Percentiles rank a stretch among this genome's conserved stretches.
These are phyloP conservation scores for Drosophila nikananu DNA, from an alignment of 1,140 invertebrate species.

Conservation along the genomic window DNA sequence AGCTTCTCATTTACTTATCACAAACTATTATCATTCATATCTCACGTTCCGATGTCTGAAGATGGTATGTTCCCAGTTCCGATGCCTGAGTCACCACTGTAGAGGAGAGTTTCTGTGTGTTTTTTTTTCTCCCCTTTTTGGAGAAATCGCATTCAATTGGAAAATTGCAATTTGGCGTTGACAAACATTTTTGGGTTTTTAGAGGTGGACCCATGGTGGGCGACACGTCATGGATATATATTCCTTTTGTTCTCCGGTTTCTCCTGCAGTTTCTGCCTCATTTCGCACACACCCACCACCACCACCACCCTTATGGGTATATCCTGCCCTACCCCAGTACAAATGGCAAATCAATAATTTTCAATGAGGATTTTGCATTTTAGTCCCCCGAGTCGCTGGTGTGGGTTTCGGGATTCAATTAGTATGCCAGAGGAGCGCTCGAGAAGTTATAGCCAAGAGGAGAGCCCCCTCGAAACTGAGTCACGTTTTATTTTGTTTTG, in stretches of 20 bases:
- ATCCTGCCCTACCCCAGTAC: constrained; percentile 40
- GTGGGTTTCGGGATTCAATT: constrained; percentile 38
- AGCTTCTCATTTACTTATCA: constrained; percentile 4
- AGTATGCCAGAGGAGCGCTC: constrained; percentile 58
- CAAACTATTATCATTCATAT: not conserved
- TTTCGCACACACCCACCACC: constrained; percentile 51
- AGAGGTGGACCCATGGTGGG: constrained; percentile 24
- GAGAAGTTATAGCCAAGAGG: constrained; percentile 4
- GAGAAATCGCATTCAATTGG: constrained; percentile 33
- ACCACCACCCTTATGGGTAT: not conserved
- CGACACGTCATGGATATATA: constrained; percentile 32
- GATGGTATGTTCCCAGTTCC: constrained; percentile 1
- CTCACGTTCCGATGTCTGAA: constrained; percentile 9
- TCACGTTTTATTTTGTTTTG: constrained; percentile 44
- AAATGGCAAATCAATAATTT: constrained; percentile 77
- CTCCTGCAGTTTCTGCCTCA: constrained; percentile 58
- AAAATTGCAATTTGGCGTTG: constrained; percentile 40
- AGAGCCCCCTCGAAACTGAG: constrained; percentile 22
- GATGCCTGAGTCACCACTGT: constrained; percentile 9
- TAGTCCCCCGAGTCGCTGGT: not conserved
- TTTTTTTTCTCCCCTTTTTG: not conserved
- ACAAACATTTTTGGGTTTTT: constrained; percentile 13
- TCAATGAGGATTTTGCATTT: constrained; percentile 73
- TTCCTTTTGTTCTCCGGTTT: constrained; percentile 34
- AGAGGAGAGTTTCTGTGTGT: not conserved